Evolutionary conservation across 2,888 invertebrate genomes (phyloP).

Genomic region (Strigamia maritima): DNA sequence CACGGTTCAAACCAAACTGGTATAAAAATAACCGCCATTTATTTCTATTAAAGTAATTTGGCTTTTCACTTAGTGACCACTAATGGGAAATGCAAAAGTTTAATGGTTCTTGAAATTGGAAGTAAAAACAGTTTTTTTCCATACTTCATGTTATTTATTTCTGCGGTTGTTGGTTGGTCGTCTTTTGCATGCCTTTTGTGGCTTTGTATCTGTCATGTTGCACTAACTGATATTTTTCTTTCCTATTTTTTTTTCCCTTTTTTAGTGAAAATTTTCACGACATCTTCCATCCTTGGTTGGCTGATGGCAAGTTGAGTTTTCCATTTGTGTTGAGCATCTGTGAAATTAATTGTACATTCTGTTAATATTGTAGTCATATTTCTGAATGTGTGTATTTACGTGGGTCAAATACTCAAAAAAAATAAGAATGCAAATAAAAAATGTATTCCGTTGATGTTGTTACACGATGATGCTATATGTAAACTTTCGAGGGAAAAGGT

Average conservation of each 20-base stretch:
- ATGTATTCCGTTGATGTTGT: conserved; percentile 24
- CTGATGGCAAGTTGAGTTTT: background rate
- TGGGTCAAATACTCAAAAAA: conserved; percentile 17
- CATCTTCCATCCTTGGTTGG: conserved; percentile 6
- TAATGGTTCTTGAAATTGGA: no score
- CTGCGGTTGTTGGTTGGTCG: background rate
- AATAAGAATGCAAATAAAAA: background rate
- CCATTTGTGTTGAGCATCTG: conserved; percentile 19
- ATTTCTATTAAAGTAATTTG: no score
- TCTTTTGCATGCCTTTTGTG: background rate
- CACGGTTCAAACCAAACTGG: no score
- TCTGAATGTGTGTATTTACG: conserved; percentile 13
- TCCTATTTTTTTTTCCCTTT: background rate
- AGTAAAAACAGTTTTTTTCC: background rate
- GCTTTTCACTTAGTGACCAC: no score
- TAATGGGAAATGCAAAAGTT: no score
- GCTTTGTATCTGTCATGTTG: background rate
- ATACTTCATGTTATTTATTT: background rate
- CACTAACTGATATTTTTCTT: conserved; percentile 22
- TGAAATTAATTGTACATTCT: conserved; percentile 27
- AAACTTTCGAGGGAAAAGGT: background rate
- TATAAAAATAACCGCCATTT: no score
- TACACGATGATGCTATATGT: background rate
- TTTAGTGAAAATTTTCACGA: conserved; percentile 32
- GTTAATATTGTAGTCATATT: conserved; percentile 30